Percentiles rank a stretch among this genome's conserved stretches.
Conservation (phyloP, 2,797 vertebrate species). For the Xenentodon cancila region DNA sequence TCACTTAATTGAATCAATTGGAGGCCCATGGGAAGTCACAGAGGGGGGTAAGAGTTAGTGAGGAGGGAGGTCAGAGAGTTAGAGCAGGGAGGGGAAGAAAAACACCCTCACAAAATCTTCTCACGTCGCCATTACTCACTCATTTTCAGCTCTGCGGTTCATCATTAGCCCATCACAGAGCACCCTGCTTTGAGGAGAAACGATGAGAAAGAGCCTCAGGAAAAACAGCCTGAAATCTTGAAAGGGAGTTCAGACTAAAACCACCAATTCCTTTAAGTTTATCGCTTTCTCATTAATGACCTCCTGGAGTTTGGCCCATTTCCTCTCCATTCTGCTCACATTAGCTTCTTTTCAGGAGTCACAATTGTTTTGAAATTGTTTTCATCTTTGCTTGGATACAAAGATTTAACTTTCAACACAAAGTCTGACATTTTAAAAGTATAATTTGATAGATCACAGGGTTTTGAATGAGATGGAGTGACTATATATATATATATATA, state of each 20-base stretch:
- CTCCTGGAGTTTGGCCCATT: slow-evolving; percentile 72
- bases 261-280: slow-evolving; percentile 53
- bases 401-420: slow-evolving; percentile 38
- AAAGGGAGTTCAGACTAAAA: slow-evolving; percentile 42
- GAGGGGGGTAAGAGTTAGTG: slow-evolving; percentile 71
- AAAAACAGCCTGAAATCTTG: slow-evolving; percentile 6
- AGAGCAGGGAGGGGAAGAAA: slow-evolving; percentile 45
- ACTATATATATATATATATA: too few relatives aligned
- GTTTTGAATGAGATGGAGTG: not conserved
- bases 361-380: slow-evolving; percentile 60
- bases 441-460: rapidly evolving
- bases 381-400: slow-evolving; percentile 45
- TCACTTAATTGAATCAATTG: slow-evolving; percentile 81
- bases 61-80: slow-evolving; percentile 73
- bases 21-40: slow-evolving; percentile 78
- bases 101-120: slow-evolving; percentile 45
- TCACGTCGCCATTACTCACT: slow-evolving; percentile 56
- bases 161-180: slow-evolving; percentile 50
- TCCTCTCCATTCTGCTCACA: slow-evolving; percentile 73
- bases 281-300: slow-evolving; percentile 74
- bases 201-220: slow-evolving; percentile 33
- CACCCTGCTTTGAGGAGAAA: slow-evolving; percentile 35
- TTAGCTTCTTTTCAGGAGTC: slow-evolving; percentile 68
- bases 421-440: slow-evolving; percentile 16
- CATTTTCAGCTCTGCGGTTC: slow-evolving; percentile 58